A percentile compares a stretch with the other conserved stretches of the same genome.
Conservation (phyloP, 1,140 invertebrate species). For the Battus philenor region DNA sequence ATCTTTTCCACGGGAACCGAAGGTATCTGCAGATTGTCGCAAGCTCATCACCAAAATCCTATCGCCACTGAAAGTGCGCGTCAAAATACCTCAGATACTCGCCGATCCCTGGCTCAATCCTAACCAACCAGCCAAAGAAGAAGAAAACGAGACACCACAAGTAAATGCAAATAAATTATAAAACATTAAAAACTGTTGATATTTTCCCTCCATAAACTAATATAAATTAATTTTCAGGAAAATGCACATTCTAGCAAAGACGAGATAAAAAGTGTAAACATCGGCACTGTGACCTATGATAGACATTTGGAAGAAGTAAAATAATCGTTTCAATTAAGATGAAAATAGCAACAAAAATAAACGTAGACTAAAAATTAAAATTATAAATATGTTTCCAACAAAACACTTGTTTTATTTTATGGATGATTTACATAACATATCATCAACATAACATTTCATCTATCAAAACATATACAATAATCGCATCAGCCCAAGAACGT, state of each 20-base stretch:
- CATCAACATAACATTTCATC: too few relatives aligned
- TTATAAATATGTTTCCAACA: slow-evolving; percentile 3
- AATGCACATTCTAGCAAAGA: slow-evolving; percentile 41
- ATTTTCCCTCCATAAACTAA: too few relatives aligned
- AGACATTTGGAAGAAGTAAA: slow-evolving; percentile 61
- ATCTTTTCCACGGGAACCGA: slow-evolving; percentile 81
- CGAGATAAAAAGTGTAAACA: slow-evolving; percentile 58
- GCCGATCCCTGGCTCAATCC: slow-evolving; percentile 79
- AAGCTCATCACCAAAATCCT: slow-evolving; percentile 82
- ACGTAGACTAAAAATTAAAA: slow-evolving; percentile 10
- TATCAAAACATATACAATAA: too few relatives aligned
- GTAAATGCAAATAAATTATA: slow-evolving; percentile 22
- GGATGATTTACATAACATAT: too few relatives aligned
- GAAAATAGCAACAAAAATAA: slow-evolving; percentile 14
- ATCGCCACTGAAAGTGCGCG: slow-evolving; percentile 79
- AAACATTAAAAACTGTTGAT: too few relatives aligned
- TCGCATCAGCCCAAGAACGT: too few relatives aligned
- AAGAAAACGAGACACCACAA: slow-evolving; percentile 44
- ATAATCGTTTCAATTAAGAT: slow-evolving; percentile 21
- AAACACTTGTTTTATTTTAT: too few relatives aligned
- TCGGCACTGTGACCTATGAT: slow-evolving; percentile 60
- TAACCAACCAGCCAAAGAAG: slow-evolving; percentile 45
- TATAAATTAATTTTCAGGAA: slow-evolving; percentile 41
- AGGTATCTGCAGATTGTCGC: slow-evolving; percentile 79
- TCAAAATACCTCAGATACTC: slow-evolving; percentile 79